Conservation (phyloP, 2,113 vertebrate genomes). For the Serilophus lunatus region DNA sequence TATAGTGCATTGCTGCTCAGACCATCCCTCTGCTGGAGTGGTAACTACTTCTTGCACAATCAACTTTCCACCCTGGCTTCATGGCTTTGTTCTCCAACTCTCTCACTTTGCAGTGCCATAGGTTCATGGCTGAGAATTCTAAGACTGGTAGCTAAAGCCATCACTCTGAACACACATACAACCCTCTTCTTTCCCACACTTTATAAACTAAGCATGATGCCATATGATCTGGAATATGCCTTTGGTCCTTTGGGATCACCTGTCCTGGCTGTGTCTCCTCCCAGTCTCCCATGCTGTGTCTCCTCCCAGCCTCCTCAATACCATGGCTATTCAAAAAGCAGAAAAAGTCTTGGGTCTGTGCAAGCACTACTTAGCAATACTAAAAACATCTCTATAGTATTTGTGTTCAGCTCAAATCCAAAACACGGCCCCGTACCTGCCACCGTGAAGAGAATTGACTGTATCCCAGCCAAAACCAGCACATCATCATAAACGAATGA, state of each 20-base stretch:
- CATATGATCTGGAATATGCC: neutral
- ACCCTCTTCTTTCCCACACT: neutral
- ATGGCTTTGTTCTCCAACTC: neutral
- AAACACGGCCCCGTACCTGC: neutral
- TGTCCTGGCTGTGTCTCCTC: neutral
- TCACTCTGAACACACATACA: neutral
- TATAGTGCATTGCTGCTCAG: neutral
- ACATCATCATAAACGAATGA: neutral
- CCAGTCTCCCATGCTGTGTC: neutral
- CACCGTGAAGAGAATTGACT: neutral
- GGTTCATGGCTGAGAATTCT: neutral
- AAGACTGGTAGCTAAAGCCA: neutral
- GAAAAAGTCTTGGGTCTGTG: neutral
- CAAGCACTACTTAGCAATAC: neutral
- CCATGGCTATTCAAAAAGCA: neutral
- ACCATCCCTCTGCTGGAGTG: neutral
- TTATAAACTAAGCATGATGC: neutral
- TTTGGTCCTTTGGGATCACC: neutral
- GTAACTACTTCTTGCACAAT: neutral
- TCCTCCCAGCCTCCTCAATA: neutral
- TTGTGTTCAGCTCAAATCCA: neutral
- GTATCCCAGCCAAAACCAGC: neutral
- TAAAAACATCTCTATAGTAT: neutral
- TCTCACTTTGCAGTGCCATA: neutral
- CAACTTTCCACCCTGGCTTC: neutral